Evolutionary conservation across 2,888 invertebrate genomes (phyloP), one percentile per base, ranked within the genome.

Genomic region (Stenodera caucasica): DNA sequence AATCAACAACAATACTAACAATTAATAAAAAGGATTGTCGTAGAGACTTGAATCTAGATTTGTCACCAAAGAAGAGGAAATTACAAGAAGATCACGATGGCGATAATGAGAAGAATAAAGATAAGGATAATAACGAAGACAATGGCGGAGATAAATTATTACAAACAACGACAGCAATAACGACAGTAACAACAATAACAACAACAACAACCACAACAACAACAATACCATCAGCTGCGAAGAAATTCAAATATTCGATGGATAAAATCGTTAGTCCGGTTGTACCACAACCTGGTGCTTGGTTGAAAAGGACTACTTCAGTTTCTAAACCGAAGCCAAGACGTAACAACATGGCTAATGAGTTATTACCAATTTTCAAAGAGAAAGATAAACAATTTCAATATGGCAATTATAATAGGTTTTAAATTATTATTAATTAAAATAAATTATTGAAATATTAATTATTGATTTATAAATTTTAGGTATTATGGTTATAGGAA

Each of bases 401-500:
- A 75, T 96, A 91, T 83, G 98, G 99, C 58, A 99, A 99, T 82
- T 98, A 97, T 81, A 93, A 94, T 79, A 90, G 94, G 82, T 88
- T 72, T 72, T 66, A 64, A 30, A 55, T 26, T 49, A n/a, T 26
- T 21, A 8, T 40, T 15, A 8, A 12, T 40, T 8, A 1, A 5
- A 26, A 5, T 26, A 26, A 5, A 7, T 14, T 49, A 30, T 49
- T 4, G 4, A 55, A 45, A 4, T 50, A n/a, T 59, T 26, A 29
- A 30, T n/a, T 32, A 2, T n/a, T 40, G 32, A 23, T 53, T 14
- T 53, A 33, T 49, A 11, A 65, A 71, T 83, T 82, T 14, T 81
- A 88, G 89, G 80, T 98, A 98, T 83, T 96, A 97, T 77, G 98
- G 98, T 21, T 96, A 97, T 77, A 87, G 98, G 33, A 94, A 96